These are phyloP conservation scores for Drosophila bunnanda DNA, from an alignment of 2,888 invertebrate species.

Conservation along the genomic window DNA sequence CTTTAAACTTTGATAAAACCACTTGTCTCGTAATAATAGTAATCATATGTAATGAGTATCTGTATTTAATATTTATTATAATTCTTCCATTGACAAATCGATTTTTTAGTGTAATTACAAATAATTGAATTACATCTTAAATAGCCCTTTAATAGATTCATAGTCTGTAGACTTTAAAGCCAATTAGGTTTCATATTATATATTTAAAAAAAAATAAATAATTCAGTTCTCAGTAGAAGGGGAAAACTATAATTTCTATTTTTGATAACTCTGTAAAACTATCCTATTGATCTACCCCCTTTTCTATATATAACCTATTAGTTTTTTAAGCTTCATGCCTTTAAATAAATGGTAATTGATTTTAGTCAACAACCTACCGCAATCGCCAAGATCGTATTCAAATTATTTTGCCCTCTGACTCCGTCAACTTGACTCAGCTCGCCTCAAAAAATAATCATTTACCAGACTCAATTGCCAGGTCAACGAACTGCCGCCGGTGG, in stretches of 20 bases:
- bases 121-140: neutral
- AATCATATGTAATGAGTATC: neutral
- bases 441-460: slow-evolving; percentile 54
- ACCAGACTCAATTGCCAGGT: slow-evolving; percentile 53
- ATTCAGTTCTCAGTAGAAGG: neutral
- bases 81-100: neutral
- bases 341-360: slow-evolving; percentile 11
- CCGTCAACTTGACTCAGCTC: slow-evolving; percentile 25
- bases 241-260: too few species aligned
- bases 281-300: too few species aligned
- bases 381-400: slow-evolving; percentile 46
- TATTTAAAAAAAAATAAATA: slow-evolving; percentile 1
- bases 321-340: neutral
- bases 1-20: neutral
- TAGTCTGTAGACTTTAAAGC: neutral
- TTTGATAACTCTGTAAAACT: neutral
- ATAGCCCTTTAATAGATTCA: neutral
- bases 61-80: neutral
- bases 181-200: neutral
- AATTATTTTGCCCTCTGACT: slow-evolving; percentile 50
- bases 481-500: slow-evolving; percentile 54
- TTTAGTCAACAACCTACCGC: slow-evolving; percentile 38
- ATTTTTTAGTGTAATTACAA: neutral
- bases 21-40: neutral
- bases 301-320: neutral